A percentile compares a stretch with the other conserved stretches of the same genome.
phyloP scores from a whole-genome alignment of 2,888 invertebrate species.

The Drosophila maculinotata region DNA sequence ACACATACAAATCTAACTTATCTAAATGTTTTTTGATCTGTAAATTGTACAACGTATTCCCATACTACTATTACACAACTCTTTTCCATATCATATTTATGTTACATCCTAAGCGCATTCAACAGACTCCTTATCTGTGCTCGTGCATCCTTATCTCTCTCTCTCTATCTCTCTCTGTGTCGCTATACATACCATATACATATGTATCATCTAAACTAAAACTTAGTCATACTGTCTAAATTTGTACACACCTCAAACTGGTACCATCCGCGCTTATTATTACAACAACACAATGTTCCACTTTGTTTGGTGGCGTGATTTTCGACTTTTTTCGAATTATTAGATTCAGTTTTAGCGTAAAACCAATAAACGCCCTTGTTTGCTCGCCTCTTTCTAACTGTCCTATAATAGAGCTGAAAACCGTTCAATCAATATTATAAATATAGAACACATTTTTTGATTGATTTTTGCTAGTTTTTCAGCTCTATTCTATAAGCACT shows the following conservation, averaged over 20 bases:
- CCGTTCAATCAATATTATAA: neutral
- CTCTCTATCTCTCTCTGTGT: slow-evolving; percentile 17
- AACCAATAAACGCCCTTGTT: slow-evolving; percentile 4
- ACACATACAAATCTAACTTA: slow-evolving; percentile 34
- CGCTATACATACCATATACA: slow-evolving; percentile 48
- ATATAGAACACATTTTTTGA: neutral
- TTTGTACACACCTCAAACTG: slow-evolving; percentile 26
- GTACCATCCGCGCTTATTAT: slow-evolving; percentile 33
- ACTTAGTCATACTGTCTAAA: slow-evolving; percentile 13
- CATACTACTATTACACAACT: slow-evolving; percentile 26
- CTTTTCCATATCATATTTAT: slow-evolving; percentile 31
- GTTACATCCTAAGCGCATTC: slow-evolving; percentile 18
- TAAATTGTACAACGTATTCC: slow-evolving; percentile 58
- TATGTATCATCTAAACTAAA: slow-evolving; percentile 24
- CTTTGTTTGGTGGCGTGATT: slow-evolving; percentile 40
- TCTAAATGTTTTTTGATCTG: slow-evolving; percentile 75
- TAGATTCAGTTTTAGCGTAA: slow-evolving; percentile 3
- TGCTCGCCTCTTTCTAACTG: slow-evolving; percentile 43
- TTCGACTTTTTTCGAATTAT: slow-evolving; percentile 16
- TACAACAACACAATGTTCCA: slow-evolving; percentile 13
- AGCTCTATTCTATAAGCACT: slow-evolving; percentile 44
- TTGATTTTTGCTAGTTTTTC: slow-evolving; percentile 20
- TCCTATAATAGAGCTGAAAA: slow-evolving; percentile 35
- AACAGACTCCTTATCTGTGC: slow-evolving; percentile 18
- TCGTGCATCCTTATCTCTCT: slow-evolving; percentile 28